A percentile compares a stretch with the other conserved stretches of the same genome.
phyloP scores from a whole-genome alignment of 2,797 vertebrate genomes.

The Micrastur ruficollis region DNA sequence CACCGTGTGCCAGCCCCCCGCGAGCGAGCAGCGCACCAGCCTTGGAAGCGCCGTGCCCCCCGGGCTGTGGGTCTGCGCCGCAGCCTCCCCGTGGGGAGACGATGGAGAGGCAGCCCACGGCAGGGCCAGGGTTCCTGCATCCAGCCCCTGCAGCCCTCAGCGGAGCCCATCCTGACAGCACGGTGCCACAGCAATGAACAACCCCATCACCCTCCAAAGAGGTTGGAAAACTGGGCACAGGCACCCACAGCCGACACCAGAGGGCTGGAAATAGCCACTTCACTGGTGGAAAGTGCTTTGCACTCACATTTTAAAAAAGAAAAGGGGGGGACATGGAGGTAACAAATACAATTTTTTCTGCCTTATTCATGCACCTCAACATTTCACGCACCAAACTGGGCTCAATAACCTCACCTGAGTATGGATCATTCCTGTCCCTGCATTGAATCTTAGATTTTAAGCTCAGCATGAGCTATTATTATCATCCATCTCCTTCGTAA shows the following conservation, averaged over 20 bases:
- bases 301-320: too few species aligned
- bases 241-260: background rate
- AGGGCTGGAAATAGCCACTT: background rate
- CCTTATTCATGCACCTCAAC: background rate
- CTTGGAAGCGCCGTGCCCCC: fast-evolving
- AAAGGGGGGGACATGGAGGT: too few species aligned
- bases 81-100: fast-evolving
- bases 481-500: background rate
- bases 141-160: background rate
- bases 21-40: background rate
- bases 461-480: background rate
- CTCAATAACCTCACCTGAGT: background rate
- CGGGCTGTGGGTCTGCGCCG: fast-evolving
- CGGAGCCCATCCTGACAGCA: fast-evolving
- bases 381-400: background rate
- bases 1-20: fast-evolving
- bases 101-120: background rate
- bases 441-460: background rate
- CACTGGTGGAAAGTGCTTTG: background rate
- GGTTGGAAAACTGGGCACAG: fast-evolving
- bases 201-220: background rate
- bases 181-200: fast-evolving
- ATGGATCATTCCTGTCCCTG: background rate
- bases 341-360: background rate
- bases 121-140: fast-evolving